Evolutionary conservation across 1,140 invertebrate genomes (phyloP).

Genomic region (Danaus melanippus): DNA sequence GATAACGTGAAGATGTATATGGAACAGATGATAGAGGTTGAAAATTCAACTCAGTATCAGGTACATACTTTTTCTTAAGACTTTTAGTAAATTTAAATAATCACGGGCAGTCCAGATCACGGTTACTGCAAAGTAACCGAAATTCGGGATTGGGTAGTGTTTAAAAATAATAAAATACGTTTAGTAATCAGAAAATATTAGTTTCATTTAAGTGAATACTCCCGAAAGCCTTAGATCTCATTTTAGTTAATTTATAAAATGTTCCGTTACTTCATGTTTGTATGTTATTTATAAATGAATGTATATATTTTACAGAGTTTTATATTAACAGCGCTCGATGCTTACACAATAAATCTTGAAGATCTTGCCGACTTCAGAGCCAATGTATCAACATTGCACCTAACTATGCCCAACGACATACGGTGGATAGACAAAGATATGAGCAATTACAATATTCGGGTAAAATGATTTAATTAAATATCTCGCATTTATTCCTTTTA

Average conservation of each 20-base stretch:
- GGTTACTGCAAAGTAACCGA: too few species aligned
- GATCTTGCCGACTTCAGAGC: conserved; percentile 45
- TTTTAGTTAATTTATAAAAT: background rate
- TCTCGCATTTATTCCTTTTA: background rate
- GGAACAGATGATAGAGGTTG: conserved; percentile 48
- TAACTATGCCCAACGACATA: conserved; percentile 40
- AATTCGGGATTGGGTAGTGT: too few species aligned
- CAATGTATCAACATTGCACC: conserved; percentile 54
- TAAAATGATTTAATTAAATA: conserved; percentile 16
- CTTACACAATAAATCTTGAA: conserved; percentile 42
- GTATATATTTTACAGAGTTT: conserved; percentile 44
- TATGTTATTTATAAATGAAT: background rate
- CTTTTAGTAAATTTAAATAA: too few species aligned
- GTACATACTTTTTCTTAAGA: conserved; percentile 18
- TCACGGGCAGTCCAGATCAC: too few species aligned
- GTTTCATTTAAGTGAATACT: too few species aligned
- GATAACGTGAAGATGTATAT: conserved; percentile 51
- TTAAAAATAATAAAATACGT: too few species aligned
- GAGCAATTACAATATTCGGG: conserved; percentile 30
- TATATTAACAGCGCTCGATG: conserved; percentile 50
- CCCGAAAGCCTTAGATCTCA: too few species aligned
- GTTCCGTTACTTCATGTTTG: background rate
- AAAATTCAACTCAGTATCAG: conserved; percentile 56
- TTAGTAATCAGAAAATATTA: too few species aligned
- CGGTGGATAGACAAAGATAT: conserved; percentile 51